Evolutionary conservation across 2,797 vertebrate species (phyloP), one percentile per base, ranked within the genome.

Genomic region (Lates japonicus): DNA sequence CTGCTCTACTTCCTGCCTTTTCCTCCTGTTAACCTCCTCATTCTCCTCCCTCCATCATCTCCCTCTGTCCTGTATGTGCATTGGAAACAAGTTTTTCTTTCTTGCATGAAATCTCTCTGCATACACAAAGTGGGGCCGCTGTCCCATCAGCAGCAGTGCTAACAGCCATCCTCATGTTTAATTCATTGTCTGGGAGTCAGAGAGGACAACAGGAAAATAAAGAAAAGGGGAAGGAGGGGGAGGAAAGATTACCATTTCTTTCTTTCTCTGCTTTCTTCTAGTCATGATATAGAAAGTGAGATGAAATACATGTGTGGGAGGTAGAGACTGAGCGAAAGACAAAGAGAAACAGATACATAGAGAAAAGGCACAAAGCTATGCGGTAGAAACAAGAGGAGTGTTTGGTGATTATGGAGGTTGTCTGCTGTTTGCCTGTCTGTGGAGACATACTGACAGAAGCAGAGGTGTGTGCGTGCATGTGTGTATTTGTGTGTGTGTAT

Each of bases 151-250:
- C 80, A 70, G 41, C 61, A 25, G 61, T n/a, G 58, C 78, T 69
- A 78, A 11, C 73, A 3, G 17, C 25, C 10, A 33, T 79, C 75
- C 77, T 93, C 81, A 95, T 95, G 88, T 95, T 94, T 93, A 92
- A 93, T 93, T 94, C 85, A 94, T 91, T 78, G 61, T 58, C 5
- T 37, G 67, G 39, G 82, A 92, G 87, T 83, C 82, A 86, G 83
- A 91, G 74, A 89, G 83, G 87, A 93, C 88, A 85, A 90, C 87
- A 85, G 72, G 78, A 87, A 29, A 90, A 89, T 88, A 84, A 85
- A 86, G 74, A 79, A 80, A 80, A 70, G 39, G 57, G 61, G 33
- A 54, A 52, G 59, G 61, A 61, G 72, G 46, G 37, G 52, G 70
- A 76, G 74, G 80, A 70, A 63, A 77, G 55, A 83, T 90, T 83